phyloP scores from a whole-genome alignment of 1,140 invertebrate species.

The Centruroides vittatus region DNA sequence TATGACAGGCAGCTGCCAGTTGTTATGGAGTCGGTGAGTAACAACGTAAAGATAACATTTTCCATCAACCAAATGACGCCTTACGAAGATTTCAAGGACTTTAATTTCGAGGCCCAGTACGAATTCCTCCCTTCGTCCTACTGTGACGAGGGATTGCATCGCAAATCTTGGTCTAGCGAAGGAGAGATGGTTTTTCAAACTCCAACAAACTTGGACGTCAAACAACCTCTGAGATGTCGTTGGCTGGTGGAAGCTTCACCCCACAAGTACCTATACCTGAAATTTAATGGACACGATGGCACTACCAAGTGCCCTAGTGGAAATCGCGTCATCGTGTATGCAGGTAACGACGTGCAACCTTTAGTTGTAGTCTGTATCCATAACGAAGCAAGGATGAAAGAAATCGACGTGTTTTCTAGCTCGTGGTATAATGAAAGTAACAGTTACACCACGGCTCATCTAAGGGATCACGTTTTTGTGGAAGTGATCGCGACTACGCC shows the following conservation, averaged over 20 bases:
- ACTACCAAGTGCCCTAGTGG: slow-evolving; percentile 1
- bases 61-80: slow-evolving; percentile 63
- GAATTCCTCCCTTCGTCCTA: slow-evolving; percentile 56
- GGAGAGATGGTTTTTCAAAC: slow-evolving; percentile 13
- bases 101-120: slow-evolving; percentile 66
- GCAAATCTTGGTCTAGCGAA: slow-evolving; percentile 16
- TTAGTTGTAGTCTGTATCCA: slow-evolving; percentile 16
- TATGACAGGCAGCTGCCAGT: too few species aligned
- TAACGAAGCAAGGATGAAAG: slow-evolving; percentile 5
- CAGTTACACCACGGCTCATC: not conserved
- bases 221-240: slow-evolving; percentile 12
- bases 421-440: slow-evolving; percentile 17
- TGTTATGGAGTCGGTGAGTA: slow-evolving; percentile 53
- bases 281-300: slow-evolving; percentile 17
- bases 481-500: slow-evolving; percentile 58
- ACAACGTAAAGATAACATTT: slow-evolving; percentile 64
- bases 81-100: slow-evolving; percentile 62
- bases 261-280: slow-evolving; percentile 18
- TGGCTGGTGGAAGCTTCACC: slow-evolving; percentile 17
- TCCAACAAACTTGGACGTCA: not conserved
- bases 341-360: slow-evolving; percentile 10
- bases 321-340: slow-evolving; percentile 18
- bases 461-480: slow-evolving; percentile 32
- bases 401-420: slow-evolving; percentile 16
- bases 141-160: slow-evolving; percentile 31